These are phyloP conservation scores for Eupithecia vulgata DNA, from an alignment of 2,888 invertebrate genomes.

Conservation along the genomic window DNA sequence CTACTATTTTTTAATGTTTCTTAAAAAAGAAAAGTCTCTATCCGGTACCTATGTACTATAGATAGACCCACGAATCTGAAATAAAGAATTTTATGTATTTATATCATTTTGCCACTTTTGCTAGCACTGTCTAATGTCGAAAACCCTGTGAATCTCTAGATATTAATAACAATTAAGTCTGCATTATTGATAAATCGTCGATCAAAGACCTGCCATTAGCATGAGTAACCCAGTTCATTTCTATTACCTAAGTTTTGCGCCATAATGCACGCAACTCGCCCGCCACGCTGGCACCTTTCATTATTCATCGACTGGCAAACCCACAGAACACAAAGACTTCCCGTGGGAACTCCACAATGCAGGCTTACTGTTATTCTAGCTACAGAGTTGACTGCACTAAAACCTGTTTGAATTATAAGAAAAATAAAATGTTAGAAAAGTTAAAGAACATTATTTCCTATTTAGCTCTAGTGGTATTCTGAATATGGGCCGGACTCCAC, in stretches of 20 bases:
- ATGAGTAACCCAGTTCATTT: neutral
- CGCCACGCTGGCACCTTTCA: neutral
- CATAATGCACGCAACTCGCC: neutral
- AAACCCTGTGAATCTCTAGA: no score
- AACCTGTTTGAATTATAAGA: neutral
- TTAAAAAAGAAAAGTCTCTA: no score
- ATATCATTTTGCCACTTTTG: neutral
- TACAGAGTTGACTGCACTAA: neutral
- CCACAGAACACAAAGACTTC: neutral
- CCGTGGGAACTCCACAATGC: neutral
- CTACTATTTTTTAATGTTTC: no score
- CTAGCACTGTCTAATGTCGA: neutral
- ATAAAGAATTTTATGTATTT: no score
- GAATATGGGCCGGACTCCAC: neutral
- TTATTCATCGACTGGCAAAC: conserved; percentile 1
- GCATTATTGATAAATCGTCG: neutral
- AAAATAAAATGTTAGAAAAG: neutral
- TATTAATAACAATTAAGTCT: no score
- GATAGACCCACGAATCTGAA: no score
- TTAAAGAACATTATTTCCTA: neutral
- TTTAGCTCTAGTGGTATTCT: neutral
- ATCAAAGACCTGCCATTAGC: neutral
- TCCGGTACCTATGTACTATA: no score
- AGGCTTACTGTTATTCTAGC: neutral
- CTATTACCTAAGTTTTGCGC: neutral